Evolutionary conservation across 2,113 vertebrate species (phyloP).

Genomic region (Cepphus grylle): DNA sequence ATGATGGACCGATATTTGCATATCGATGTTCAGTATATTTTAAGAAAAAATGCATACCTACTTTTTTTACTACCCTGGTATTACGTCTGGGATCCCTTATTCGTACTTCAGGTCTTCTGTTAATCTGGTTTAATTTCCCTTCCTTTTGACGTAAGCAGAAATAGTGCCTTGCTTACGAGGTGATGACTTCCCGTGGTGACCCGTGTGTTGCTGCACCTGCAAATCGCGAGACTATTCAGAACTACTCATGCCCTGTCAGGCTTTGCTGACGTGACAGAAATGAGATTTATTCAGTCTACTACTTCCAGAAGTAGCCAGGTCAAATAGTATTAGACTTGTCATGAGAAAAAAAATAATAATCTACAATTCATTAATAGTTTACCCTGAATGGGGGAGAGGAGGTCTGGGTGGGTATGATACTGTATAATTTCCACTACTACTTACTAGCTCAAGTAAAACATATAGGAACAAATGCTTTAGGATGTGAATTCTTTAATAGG

Average conservation of each 20-base stretch:
- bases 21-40: rapidly evolving
- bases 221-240: background rate
- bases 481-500: background rate
- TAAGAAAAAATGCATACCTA: background rate
- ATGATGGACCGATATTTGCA: background rate
- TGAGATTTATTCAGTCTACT: background rate
- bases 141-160: background rate
- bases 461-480: background rate
- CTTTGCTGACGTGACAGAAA: constrained; percentile 16
- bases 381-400: background rate
- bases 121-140: background rate
- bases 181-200: background rate
- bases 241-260: background rate
- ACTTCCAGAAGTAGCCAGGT: background rate
- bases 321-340: background rate
- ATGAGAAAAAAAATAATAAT: background rate
- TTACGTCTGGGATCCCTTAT: background rate
- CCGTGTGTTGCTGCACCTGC: background rate
- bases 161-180: background rate
- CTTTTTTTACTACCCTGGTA: background rate
- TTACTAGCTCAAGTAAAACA: background rate
- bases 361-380: background rate
- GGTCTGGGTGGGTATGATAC: background rate
- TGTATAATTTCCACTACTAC: background rate
- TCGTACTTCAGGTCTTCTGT: background rate